Base-by-base conservation (phyloP, 1,140 invertebrate genomes). In the Eueides isabella region DNA sequence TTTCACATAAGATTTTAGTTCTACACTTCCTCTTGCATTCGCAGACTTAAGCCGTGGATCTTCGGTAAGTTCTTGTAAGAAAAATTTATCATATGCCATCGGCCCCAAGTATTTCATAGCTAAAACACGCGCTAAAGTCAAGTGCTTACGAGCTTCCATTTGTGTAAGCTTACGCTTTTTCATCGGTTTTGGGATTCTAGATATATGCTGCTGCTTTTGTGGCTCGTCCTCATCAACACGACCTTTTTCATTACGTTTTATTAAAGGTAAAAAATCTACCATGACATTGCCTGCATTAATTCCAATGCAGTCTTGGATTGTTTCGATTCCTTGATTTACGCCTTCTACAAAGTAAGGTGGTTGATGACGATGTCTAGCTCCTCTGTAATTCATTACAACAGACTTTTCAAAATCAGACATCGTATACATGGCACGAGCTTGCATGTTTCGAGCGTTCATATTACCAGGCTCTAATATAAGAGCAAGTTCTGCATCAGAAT, bases 361-460 rank as follows among this genome's bases (percentile, higher is more conserved):
- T 81, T 94, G 93, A 44, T 88, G 87, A n/a, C 94, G 84, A 41
- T 80, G 74, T 23, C 93, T 85, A 0, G 90, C 71, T 11, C 92
- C 86, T 14, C 94, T 82, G 44, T 85, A 89, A 78, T 94, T 95
- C 80, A 93, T 92, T 4, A 95, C 92, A 5, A 95, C 82, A 0
- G 93, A 94, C 73, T 93, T 87, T 80, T 95, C 94, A 80, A 95
- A 95, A 72, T 95, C 94, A 26, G 93, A 93, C 86, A 91, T 93
- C 1, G 94, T 89, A 74, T 94, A 94, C 78, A 94, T 92, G n/a
- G 93, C 93, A 1, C 92, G 85, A n/a, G 93, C 87, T 81, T 94
- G 93, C 84, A 94, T 92, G 41, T 94, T 94, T 16, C 88, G 79
- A 4, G 93, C 90, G 33, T 85, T 90, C 84, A 94, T 89, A 76